Evolutionary conservation across 2,113 vertebrate species (phyloP).

Genomic region (Campylomormyrus numenius): DNA sequence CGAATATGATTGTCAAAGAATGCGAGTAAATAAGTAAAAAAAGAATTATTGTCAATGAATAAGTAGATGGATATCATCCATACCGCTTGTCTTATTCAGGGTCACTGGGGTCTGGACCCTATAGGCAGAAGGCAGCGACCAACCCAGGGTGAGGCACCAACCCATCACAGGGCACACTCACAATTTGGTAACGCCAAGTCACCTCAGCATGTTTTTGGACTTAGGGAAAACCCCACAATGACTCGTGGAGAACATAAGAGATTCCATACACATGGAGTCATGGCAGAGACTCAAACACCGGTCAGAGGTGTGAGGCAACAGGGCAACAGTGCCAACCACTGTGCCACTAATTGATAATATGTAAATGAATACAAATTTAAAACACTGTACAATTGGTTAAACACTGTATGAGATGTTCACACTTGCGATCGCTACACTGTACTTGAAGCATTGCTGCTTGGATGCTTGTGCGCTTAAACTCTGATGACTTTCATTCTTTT

Average conservation of each 20-base stretch:
- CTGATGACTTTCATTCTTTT: background rate
- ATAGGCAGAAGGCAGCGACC: background rate
- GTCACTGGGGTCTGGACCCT: background rate
- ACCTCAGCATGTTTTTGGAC: background rate
- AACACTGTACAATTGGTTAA: background rate
- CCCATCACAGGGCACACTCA: background rate
- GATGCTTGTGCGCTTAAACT: background rate
- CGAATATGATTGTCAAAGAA: background rate
- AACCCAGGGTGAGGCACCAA: background rate
- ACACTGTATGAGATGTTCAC: background rate
- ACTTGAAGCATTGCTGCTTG: background rate
- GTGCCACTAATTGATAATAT: background rate
- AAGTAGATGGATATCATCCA: background rate
- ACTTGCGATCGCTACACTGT: background rate
- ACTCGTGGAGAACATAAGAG: background rate
- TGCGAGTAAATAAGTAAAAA: background rate
- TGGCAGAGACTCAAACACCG: background rate
- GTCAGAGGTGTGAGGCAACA: background rate
- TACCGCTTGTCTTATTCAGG: background rate
- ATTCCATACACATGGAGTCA: background rate
- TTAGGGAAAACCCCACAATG: background rate
- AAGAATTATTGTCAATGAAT: background rate
- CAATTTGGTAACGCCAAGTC: background rate
- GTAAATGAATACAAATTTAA: background rate
- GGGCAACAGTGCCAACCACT: background rate